phyloP scores from a whole-genome alignment of 2,113 vertebrate genomes.

The Circaetus gallicus region DNA sequence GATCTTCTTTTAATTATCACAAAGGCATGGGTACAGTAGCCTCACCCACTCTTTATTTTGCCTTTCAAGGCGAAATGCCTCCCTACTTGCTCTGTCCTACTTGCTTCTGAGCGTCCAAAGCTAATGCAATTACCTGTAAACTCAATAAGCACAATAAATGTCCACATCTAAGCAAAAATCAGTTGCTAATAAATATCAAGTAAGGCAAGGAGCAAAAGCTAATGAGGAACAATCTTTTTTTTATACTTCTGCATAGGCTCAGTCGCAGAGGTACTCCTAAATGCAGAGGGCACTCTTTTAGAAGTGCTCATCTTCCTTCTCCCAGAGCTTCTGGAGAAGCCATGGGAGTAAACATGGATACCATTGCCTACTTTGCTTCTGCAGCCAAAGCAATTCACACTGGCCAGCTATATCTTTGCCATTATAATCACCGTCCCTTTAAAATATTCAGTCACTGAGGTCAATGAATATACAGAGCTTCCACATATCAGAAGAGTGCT shows the following conservation, averaged over 20 bases:
- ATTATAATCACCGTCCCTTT: not conserved
- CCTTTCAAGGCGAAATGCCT: not conserved
- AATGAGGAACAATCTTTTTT: not conserved
- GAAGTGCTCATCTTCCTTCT: not conserved
- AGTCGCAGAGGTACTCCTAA: not conserved
- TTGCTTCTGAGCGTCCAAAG: not conserved
- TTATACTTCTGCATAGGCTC: not conserved
- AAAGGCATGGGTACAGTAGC: not conserved
- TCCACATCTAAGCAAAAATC: not conserved
- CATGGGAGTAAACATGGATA: not conserved
- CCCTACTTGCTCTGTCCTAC: not conserved
- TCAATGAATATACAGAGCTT: not conserved
- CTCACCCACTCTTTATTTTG: not conserved
- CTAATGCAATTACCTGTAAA: not conserved
- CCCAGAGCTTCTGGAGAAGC: not conserved
- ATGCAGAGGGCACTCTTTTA: not conserved
- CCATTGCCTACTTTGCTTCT: not conserved
- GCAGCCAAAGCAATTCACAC: not conserved
- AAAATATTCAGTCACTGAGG: not conserved
- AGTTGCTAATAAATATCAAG: not conserved
- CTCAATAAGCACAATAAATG: not conserved
- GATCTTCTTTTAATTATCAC: not conserved
- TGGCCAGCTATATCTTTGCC: not conserved
- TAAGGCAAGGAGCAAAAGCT: not conserved
- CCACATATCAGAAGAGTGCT: not conserved